Percentiles rank a stretch among this genome's conserved stretches.
Evolutionary conservation across 2,797 vertebrate species (phyloP).

Genomic region (Steatocranus sp.): DNA sequence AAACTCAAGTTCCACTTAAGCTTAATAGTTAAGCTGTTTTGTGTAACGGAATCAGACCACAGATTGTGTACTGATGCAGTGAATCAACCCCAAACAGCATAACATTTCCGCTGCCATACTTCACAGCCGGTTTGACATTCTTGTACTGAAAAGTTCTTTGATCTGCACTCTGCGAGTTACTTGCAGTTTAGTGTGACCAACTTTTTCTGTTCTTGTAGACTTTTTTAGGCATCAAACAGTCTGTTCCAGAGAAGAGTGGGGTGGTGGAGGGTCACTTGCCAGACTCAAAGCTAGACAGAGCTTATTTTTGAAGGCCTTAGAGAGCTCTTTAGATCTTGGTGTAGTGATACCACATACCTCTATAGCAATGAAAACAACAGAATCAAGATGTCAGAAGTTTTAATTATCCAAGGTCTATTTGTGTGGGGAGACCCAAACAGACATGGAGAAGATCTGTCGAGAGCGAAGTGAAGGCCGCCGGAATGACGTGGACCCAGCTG

Average conservation of each 20-base stretch:
- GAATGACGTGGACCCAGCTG: neutral
- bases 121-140: neutral
- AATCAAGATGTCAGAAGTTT: neutral
- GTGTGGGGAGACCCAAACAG: neutral
- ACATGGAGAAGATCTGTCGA: neutral
- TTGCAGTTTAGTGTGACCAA: neutral
- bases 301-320: neutral
- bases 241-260: neutral
- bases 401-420: neutral
- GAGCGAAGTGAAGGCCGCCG: accelerated
- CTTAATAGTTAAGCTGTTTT: neutral
- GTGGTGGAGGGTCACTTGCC: neutral
- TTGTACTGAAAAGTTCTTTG: neutral
- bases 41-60: neutral
- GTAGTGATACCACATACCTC: neutral
- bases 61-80: neutral
- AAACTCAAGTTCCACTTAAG: neutral
- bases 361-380: neutral
- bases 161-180: neutral
- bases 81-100: neutral
- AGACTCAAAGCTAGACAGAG: neutral
- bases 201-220: neutral
- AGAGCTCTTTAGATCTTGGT: neutral
- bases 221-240: neutral
- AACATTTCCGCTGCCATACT: neutral